These are phyloP conservation scores for Pteronura brasiliensis DNA, from an alignment of 2,113 vertebrate species.

Conservation along the genomic window DNA sequence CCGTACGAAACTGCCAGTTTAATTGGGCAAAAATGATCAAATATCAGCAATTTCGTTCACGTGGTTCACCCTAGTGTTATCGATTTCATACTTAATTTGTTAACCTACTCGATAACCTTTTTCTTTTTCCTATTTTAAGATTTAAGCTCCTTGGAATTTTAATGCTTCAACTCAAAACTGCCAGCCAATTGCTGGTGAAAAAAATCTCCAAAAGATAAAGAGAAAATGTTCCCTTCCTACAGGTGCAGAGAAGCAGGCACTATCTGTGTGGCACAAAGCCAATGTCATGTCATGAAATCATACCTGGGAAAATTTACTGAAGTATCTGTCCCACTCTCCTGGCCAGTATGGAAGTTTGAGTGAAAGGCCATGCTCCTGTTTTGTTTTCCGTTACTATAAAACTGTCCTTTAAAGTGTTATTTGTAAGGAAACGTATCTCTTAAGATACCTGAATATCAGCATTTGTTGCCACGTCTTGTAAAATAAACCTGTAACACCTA, in stretches of 20 bases:
- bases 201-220: not conserved
- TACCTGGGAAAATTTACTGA: not conserved
- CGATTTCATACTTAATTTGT: slow-evolving; percentile 20
- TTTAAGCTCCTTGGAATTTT: slow-evolving; percentile 25
- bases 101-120: slow-evolving; percentile 10
- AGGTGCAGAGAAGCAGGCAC: not conserved
- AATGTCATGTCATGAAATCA: not conserved
- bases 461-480: not conserved
- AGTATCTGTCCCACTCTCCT: not conserved
- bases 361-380: not conserved
- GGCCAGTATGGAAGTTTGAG: not conserved
- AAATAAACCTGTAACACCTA: not conserved
- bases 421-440: not conserved
- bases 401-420: slow-evolving; percentile 16
- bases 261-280: not conserved
- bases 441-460: not conserved
- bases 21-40: not conserved
- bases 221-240: not conserved
- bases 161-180: not conserved
- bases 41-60: not conserved
- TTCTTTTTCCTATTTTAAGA: not conserved
- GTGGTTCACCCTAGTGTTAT: not conserved
- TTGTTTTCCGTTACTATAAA: slow-evolving; percentile 35
- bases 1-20: slow-evolving; percentile 3
- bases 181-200: not conserved